phyloP scores from a whole-genome alignment of 2,888 invertebrate species.

The Glyphotaelius pellucidus region DNA sequence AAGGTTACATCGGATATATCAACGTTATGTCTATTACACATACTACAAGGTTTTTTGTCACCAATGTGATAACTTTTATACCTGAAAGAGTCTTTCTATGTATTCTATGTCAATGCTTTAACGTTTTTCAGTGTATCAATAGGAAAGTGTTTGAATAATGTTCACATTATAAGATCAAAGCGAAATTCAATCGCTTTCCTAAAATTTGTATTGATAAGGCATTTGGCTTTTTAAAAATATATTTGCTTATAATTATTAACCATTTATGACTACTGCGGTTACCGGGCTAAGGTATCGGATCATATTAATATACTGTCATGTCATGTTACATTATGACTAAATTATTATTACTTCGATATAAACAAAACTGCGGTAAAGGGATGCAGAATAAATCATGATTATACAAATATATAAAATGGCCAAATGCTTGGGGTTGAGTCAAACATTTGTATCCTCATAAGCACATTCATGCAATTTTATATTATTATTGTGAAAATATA shows the following conservation, averaged over 20 bases:
- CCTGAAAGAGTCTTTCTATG: neutral
- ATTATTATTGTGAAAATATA: conserved; percentile 14
- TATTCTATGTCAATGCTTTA: neutral
- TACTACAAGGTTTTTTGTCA: neutral
- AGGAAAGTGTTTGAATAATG: conserved; percentile 4
- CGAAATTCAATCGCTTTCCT: conserved; percentile 23
- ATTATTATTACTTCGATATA: neutral
- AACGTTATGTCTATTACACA: too few relatives aligned
- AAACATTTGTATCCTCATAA: conserved; percentile 39
- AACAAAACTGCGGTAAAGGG: neutral
- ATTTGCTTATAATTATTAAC: conserved; percentile 43
- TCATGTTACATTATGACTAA: neutral
- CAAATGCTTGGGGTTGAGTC: conserved; percentile 49
- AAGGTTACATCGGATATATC: too few relatives aligned
- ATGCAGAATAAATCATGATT: neutral
- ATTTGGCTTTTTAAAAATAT: conserved; percentile 47
- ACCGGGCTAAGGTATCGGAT: neutral
- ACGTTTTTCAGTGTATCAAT: conserved; percentile 23
- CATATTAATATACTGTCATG: neutral
- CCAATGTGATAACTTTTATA: neutral
- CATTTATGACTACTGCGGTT: neutral
- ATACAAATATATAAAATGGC: conserved; percentile 35
- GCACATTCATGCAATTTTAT: neutral
- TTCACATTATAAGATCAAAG: neutral
- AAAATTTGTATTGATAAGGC: conserved; percentile 19